Conservation (phyloP, 2,888 invertebrate species). For the Laspeyria flexula region DNA sequence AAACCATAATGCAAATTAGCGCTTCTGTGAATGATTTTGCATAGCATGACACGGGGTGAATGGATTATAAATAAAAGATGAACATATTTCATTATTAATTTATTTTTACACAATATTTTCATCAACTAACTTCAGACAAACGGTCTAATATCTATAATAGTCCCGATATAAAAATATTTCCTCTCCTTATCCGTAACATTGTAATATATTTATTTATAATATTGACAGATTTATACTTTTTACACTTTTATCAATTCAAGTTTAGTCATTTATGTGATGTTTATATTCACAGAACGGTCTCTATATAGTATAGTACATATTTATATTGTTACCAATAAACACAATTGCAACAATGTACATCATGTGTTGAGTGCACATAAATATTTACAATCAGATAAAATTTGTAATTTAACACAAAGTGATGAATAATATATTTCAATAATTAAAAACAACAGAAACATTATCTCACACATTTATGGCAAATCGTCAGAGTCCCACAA, state of each 20-base stretch:
- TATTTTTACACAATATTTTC: conserved; percentile 82
- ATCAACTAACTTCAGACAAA: conserved; percentile 77
- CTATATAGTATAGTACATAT: conserved; percentile 35
- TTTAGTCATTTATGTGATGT: conserved; percentile 41
- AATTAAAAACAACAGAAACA: conserved; percentile 79
- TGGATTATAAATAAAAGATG: conserved; percentile 20
- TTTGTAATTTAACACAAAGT: conserved; percentile 54
- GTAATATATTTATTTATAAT: conserved; percentile 62
- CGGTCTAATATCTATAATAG: conserved; percentile 77
- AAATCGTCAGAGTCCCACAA: conserved; percentile 76
- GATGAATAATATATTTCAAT: conserved; percentile 58
- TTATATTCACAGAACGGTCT: conserved; percentile 45
- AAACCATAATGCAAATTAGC: too few relatives aligned
- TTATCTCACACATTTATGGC: conserved; percentile 83
- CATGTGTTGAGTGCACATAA: conserved; percentile 57
- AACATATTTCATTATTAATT: conserved; percentile 65
- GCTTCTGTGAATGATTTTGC: too few relatives aligned
- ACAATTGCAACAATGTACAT: conserved; percentile 56
- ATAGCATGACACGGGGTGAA: background rate
- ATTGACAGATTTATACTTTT: conserved; percentile 77
- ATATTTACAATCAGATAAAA: conserved; percentile 69
- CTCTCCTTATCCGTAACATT: conserved; percentile 71
- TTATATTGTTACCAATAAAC: conserved; percentile 37
- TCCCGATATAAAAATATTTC: conserved; percentile 85
- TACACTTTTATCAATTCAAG: conserved; percentile 67